Base-by-base conservation (phyloP, 2,113 vertebrate genomes). In the Leucopsar rothschildi region DNA sequence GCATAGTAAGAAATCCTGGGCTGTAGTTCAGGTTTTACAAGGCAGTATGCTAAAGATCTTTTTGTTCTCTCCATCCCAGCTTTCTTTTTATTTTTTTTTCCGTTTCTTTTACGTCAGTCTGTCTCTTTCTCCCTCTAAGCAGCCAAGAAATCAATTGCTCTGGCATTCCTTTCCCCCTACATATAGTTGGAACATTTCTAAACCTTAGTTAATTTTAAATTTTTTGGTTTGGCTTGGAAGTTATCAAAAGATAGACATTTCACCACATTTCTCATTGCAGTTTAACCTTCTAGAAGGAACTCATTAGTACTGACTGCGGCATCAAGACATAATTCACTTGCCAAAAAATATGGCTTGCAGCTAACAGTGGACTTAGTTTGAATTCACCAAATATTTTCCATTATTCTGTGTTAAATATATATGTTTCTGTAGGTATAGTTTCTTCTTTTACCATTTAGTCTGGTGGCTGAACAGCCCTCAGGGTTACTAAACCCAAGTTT, bases 191-290 rank as follows among this genome's bases (percentile, higher is more conserved):
- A 86, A 82, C 44, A 59, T 64, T 92, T 94, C 55, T 91, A 78
- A 96, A 88, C 17, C 50, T 78, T 56, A 63, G 31, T 86, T 88
- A 71, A 81, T 56, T 56, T 29, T 63, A 70, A 77, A 80, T 45
- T 45, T 90, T 89, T 88, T 83, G 61, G 42, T 93, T 93, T 92
- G 61, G 40, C n/a, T 93, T 93, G 68, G 60, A 92, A 63, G 39
- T 52, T 92, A 88, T 52, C 23, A 70, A 83, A 83, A 86, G 63
- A 82, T 22, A 86, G 59, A 70, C 13, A 63, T 88, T 86, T 93
- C 71, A 93, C n/a, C 75, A 83, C 55, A 63, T 90, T 93, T 95
- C 47, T 86, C 52, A 56, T 45, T 65, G 78, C 40, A 75, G 42
- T 84, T 86, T 91, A 73, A 65, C 16, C 12, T 88, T 86, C 52